Conservation (phyloP, 2,888 invertebrate species). For the Phasia obesa region DNA sequence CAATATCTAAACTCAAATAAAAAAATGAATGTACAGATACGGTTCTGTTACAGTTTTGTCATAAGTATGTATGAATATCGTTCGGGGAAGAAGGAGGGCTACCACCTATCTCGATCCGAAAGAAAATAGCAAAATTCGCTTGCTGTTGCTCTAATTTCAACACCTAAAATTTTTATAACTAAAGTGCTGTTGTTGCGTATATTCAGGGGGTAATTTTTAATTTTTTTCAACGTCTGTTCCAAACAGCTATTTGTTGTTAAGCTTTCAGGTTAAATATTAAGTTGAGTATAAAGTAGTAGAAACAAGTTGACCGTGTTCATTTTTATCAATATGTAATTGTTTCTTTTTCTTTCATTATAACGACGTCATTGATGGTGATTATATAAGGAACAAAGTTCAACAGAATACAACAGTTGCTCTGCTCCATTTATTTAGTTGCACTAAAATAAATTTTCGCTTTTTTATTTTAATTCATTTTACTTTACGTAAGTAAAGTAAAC, state of each 20-base stretch:
- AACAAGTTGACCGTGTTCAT: not conserved
- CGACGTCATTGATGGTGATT: constrained; percentile 49
- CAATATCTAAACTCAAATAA: too few species aligned
- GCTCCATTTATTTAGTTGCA: constrained; percentile 30
- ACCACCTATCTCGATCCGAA: too few species aligned
- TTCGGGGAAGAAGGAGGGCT: too few species aligned
- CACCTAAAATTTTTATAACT: not conserved
- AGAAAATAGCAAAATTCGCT: not conserved
- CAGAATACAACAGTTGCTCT: constrained; percentile 3
- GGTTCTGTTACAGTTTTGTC: too few species aligned
- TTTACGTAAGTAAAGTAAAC: too few species aligned
- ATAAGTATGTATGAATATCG: too few species aligned
- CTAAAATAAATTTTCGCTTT: constrained; percentile 5
- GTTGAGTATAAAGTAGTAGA: not conserved
- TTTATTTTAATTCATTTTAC: constrained; percentile 13
- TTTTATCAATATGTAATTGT: constrained; percentile 1
- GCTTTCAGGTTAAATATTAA: not conserved
- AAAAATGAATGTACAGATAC: too few species aligned
- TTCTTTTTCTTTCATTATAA: constrained; percentile 43
- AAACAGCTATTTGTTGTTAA: too few species aligned
- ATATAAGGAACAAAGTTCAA: constrained; percentile 58
- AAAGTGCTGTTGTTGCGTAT: not conserved
- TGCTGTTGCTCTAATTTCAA: not conserved
- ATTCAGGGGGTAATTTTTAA: too few species aligned
- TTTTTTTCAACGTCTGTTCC: not conserved